Evolutionary conservation across 2,888 invertebrate genomes (phyloP), one percentile per base, ranked within the genome.

Genomic region (Sialis fuliginosa): DNA sequence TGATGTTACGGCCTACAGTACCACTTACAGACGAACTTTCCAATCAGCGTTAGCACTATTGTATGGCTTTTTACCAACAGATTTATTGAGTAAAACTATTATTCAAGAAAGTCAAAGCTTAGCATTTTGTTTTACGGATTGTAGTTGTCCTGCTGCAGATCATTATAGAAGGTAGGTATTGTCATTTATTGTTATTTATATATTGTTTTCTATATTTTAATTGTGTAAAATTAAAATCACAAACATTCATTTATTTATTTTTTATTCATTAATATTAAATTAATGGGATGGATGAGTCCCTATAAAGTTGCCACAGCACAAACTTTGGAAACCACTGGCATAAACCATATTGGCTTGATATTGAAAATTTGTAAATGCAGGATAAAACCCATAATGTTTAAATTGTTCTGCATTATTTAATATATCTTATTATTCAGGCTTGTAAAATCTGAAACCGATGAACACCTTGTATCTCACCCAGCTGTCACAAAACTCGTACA

Each of bases 11-110:
- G 72, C 83, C 5, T 82, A 80, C 60, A 86, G 88, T 54, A 92
- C 93, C 0, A 74, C 84, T 39, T 91, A 89, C 61, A 66, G 90
- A 1, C 74, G 96, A 56, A 95, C 95, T 12, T 89, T 87, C 58
- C 93, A 93, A 65, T 92, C 92, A 55, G 82, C 87, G 0, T 69
- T 89, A 54, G 88, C 88, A 0, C 71, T 89, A 53, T 62, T 87
- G 4, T 85, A 77, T 58, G 75, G 80, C 0, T 72, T 89, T 51
- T 65, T 88, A 35, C 77, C 80, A 4, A 64, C 70, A 2, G 81
- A 83, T 48, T 71, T 79, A 44, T 68, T 81, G 56, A 65, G 76
- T 6, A 77, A 77, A 48, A 65, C 88, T 5, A 70, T 70, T 31
- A 72, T 91, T 9, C 68, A 74, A 7, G 88, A 88, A 62, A 80